These are phyloP conservation scores for Amphiprion ocellaris DNA, from an alignment of 2,113 vertebrate genomes.

Conservation along the genomic window DNA sequence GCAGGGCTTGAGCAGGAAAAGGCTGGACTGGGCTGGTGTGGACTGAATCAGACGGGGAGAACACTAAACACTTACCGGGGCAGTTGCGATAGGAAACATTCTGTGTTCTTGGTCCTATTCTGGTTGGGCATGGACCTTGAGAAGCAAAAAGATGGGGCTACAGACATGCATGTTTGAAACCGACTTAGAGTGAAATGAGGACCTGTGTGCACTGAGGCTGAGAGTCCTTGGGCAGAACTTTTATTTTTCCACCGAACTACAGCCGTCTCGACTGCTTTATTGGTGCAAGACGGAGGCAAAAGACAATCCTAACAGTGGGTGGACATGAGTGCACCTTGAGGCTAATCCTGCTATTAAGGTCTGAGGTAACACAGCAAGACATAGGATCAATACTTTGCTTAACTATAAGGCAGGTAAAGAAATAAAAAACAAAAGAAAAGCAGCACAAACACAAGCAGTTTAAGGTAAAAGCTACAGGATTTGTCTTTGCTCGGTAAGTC, in stretches of 20 bases:
- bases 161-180: constrained; percentile 76
- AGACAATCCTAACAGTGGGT: constrained; percentile 64
- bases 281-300: constrained; percentile 41
- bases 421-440: constrained; percentile 1
- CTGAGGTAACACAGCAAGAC: constrained; percentile 68
- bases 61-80: constrained; percentile 82
- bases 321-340: constrained; percentile 70
- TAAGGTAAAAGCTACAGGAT: constrained; percentile 41
- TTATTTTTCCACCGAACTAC: constrained; percentile 28
- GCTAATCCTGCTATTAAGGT: constrained; percentile 74
- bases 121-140: constrained; percentile 84
- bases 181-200: constrained; percentile 53
- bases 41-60: constrained; percentile 72
- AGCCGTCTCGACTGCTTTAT: constrained; percentile 48
- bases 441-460: constrained; percentile 38
- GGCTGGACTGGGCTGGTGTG: constrained; percentile 69
- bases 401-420: constrained; percentile 51
- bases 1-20: constrained; percentile 65
- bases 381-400: constrained; percentile 71
- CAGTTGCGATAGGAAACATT: constrained; percentile 84
- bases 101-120: constrained; percentile 83
- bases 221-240: constrained; percentile 51
- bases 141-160: constrained; percentile 83
- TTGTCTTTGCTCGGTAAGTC: constrained; percentile 46
- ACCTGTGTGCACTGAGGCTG: constrained; percentile 38